phyloP scores from a whole-genome alignment of 2,888 invertebrate species.

The Seladonia tumulorum region DNA sequence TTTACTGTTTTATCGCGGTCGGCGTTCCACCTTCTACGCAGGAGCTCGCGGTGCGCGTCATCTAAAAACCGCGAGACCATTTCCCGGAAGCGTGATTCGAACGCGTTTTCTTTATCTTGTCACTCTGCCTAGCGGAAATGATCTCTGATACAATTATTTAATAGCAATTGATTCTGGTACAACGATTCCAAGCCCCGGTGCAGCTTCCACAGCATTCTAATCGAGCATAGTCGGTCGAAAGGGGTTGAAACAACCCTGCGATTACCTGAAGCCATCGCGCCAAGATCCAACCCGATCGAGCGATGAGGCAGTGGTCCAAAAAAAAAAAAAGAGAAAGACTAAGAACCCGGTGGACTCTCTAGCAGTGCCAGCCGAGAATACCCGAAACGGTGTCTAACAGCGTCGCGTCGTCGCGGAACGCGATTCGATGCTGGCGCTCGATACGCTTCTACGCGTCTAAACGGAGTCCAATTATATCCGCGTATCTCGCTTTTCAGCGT shows the following conservation, averaged over 20 bases:
- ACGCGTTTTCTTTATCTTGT: background rate
- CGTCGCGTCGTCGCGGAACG: slow-evolving; percentile 5
- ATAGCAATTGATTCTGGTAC: background rate
- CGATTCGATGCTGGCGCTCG: slow-evolving; percentile 22
- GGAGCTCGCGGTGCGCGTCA: slow-evolving; percentile 3
- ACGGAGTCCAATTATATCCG: slow-evolving; percentile 32
- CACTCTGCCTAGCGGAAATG: background rate
- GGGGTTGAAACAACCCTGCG: slow-evolving; percentile 3
- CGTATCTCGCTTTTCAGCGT: background rate
- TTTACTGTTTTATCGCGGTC: slow-evolving; percentile 46
- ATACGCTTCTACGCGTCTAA: slow-evolving; percentile 31
- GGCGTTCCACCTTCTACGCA: slow-evolving; percentile 48
- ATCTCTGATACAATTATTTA: too few relatives aligned
- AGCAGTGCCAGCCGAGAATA: slow-evolving; percentile 2
- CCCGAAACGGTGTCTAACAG: slow-evolving; percentile 12
- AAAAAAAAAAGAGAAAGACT: background rate
- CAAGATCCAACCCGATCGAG: background rate
- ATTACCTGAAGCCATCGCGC: background rate
- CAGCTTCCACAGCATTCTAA: background rate
- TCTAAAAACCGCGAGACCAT: slow-evolving; percentile 26
- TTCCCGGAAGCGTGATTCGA: slow-evolving; percentile 8
- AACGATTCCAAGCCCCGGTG: background rate
- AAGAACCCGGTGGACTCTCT: background rate
- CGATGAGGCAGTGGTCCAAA: background rate
- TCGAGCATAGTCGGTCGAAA: background rate